Evolutionary conservation across 2,888 invertebrate species (phyloP), one percentile per base, ranked within the genome.

Genomic region (Pandemis cinnamomeana): DNA sequence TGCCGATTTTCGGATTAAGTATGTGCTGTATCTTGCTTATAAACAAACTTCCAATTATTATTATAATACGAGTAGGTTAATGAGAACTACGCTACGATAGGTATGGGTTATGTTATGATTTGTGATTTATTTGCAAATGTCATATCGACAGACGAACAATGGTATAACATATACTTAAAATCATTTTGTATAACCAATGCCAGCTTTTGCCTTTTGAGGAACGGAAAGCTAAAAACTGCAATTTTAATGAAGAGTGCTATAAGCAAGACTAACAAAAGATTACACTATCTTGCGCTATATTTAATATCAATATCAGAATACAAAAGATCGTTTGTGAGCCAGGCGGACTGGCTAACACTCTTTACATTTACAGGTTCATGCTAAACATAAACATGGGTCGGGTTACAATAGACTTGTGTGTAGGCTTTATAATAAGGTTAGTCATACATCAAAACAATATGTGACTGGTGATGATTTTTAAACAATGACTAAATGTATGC

Each of bases 361-460:
- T 66, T 64, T 51, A 60, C 73, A 74, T 74, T 71, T 20, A 66
- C 74, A 71, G 70, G 67, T 61, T 60, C 70, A 71, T 62, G 74
- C 74, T 71, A 74, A 74, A 71, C 67, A 61, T 67, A 66, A 61
- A 66, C 66, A 70, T 15, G 20, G 61, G 15, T 67, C 66, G 27
- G 36, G 70, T 71, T 70, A 70, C 61, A 61, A 71, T 67, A 70
- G 74, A 46, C 44, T 42, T 66, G 51, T 70, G 44, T 70, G 60
- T 63, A 67, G 13, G 61, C 36, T 55, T 63, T 72, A 67, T 64
- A 55, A 68, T 64, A 46, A 58, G 36, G 61, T 74, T 71, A 67
- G 61, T 74, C 74, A 74, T 67, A 55, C 46, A 58, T 68, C 55
- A 58, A 51, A 48, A 66, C 55, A 55, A n/a, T 41, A 41, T 58